A percentile compares a stretch with the other conserved stretches of the same genome.
phyloP scores from a whole-genome alignment of 2,888 invertebrate species.

The Hypena proboscidalis region DNA sequence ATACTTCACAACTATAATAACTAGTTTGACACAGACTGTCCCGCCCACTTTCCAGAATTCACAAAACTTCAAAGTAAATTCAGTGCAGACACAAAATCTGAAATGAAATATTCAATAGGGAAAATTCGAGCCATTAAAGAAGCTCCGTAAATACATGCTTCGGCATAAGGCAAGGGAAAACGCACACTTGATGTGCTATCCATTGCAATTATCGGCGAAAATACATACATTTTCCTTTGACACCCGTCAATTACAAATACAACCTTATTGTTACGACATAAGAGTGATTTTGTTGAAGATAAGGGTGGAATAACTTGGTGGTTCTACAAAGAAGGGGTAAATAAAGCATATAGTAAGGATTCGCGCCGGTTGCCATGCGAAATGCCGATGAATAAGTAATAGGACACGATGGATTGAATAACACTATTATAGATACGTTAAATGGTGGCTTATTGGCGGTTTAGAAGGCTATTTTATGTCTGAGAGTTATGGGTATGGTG shows the following conservation, averaged over 20 bases:
- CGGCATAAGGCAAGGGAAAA: slow-evolving; percentile 53
- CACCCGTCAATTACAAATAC: slow-evolving; percentile 6
- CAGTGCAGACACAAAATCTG: slow-evolving; percentile 9
- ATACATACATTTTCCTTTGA: slow-evolving; percentile 34
- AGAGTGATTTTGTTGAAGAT: background rate
- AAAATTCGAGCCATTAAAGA: slow-evolving; percentile 34
- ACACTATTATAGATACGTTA: slow-evolving; percentile 25
- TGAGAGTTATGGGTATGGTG: too few species aligned
- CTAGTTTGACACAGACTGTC: too few species aligned
- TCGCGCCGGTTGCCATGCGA: slow-evolving; percentile 48
- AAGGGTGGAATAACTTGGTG: slow-evolving; percentile 7
- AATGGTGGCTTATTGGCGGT: slow-evolving; percentile 2
- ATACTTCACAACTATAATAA: too few species aligned
- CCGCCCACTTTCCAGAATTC: too few species aligned
- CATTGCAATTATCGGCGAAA: slow-evolving; percentile 57
- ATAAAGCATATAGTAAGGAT: slow-evolving; percentile 39
- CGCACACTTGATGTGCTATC: slow-evolving; percentile 57
- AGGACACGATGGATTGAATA: slow-evolving; percentile 30
- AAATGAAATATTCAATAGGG: slow-evolving; percentile 42
- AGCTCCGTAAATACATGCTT: slow-evolving; percentile 39
- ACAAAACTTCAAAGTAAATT: background rate
- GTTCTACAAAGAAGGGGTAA: slow-evolving; percentile 33
- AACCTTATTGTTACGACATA: slow-evolving; percentile 20
- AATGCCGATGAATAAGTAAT: slow-evolving; percentile 55
- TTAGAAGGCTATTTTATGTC: slow-evolving; percentile 4